Evolutionary conservation across 1,140 invertebrate genomes (phyloP).

Genomic region (Amphibalanus amphitrite): DNA sequence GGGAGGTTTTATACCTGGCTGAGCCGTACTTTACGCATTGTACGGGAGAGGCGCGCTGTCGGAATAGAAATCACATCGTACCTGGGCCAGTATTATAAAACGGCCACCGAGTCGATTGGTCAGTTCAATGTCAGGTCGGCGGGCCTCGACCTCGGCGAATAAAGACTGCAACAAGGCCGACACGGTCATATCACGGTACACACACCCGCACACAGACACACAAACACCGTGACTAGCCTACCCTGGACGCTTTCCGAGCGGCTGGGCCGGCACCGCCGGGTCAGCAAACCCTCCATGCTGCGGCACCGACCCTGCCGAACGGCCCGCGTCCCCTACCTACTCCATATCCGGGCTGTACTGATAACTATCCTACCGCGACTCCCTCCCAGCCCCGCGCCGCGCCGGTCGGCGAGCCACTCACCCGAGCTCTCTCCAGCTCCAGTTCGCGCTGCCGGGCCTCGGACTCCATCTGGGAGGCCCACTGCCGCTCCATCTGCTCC

Average conservation of each 20-base stretch:
- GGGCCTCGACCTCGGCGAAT: slow-evolving; percentile 72
- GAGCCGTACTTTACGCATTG: too few species aligned
- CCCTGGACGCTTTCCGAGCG: slow-evolving; percentile 51
- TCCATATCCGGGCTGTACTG: not conserved
- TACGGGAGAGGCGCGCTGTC: not conserved
- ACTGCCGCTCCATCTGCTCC: not conserved
- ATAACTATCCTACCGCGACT: not conserved
- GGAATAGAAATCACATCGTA: slow-evolving; percentile 30
- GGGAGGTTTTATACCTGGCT: too few species aligned
- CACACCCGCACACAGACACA: not conserved
- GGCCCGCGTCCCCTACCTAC: not conserved
- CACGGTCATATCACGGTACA: slow-evolving; percentile 1
- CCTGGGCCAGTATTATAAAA: slow-evolving; percentile 94
- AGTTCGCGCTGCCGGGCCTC: slow-evolving; percentile 18
- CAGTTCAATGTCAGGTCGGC: slow-evolving; percentile 79
- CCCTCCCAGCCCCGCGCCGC: not conserved
- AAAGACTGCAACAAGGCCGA: slow-evolving; percentile 48
- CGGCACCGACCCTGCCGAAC: too few species aligned
- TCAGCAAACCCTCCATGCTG: not conserved
- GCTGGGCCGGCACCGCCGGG: not conserved
- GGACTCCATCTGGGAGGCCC: not conserved
- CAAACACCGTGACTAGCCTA: slow-evolving; percentile 28
- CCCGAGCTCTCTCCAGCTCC: not conserved
- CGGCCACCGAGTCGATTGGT: slow-evolving; percentile 87
- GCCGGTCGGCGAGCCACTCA: not conserved